Conservation (phyloP, 92 coral and sea anemone genomes). For the Meandrina meandrites region DNA sequence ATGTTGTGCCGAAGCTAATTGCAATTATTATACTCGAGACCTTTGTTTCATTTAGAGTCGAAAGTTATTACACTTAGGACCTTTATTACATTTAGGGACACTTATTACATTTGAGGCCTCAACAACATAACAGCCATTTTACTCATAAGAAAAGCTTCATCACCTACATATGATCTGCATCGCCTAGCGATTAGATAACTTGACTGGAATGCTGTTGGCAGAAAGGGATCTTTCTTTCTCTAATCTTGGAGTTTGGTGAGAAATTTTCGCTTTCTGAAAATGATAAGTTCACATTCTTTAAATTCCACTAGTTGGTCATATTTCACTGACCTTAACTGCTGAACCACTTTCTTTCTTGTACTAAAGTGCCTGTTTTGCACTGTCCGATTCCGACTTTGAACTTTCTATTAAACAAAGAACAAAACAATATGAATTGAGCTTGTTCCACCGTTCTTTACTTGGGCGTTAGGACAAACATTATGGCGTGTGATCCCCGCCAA, state of each 20-base stretch:
- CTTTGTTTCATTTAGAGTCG: too few species aligned
- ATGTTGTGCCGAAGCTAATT: too few species aligned
- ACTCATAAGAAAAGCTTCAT: background rate
- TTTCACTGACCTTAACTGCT: slow-evolving; percentile 60
- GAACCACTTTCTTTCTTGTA: slow-evolving; percentile 57
- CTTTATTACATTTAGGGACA: too few species aligned
- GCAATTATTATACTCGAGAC: too few species aligned
- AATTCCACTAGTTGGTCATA: too few species aligned
- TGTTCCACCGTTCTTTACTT: background rate
- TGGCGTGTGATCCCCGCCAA: too few species aligned
- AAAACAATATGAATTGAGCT: background rate
- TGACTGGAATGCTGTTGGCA: background rate
- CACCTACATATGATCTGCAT: background rate
- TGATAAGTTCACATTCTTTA: background rate
- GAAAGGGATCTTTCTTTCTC: too few species aligned
- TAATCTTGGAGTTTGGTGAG: background rate
- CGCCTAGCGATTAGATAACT: background rate
- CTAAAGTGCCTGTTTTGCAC: slow-evolving; percentile 51
- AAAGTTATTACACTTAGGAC: too few species aligned
- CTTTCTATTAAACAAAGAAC: slow-evolving; percentile 46
- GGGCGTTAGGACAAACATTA: background rate
- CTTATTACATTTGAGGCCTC: too few species aligned
- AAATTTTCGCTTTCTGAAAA: background rate
- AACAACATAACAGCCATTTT: background rate
- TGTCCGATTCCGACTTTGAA: slow-evolving; percentile 71